Conservation (phyloP, 1,140 invertebrate genomes). For the Drosophila sp. region DNA sequence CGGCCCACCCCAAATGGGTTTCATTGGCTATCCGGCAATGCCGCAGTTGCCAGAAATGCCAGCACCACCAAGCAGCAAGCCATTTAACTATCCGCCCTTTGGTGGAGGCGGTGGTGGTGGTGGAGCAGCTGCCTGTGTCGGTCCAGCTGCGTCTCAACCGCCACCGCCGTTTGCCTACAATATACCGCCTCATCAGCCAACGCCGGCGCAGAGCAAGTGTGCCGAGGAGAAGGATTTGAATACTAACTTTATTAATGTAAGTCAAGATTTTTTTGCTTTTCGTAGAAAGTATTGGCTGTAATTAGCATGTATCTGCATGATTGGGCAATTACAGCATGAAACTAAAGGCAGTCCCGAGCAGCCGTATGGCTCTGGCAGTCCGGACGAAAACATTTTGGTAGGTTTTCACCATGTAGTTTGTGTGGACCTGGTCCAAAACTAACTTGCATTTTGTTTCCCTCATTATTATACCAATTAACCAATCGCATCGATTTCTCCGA, state of each 20-base stretch:
- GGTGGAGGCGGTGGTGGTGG: slow-evolving; percentile 55
- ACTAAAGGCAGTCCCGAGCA: slow-evolving; percentile 38
- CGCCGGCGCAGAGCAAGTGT: slow-evolving; percentile 77
- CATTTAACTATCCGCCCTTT: slow-evolving; percentile 81
- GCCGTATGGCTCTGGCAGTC: slow-evolving; percentile 84
- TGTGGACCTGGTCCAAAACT: slow-evolving; percentile 44
- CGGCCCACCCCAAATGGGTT: slow-evolving; percentile 89
- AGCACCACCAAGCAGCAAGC: slow-evolving; percentile 76
- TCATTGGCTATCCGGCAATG: slow-evolving; percentile 90
- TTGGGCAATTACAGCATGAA: slow-evolving; percentile 64
- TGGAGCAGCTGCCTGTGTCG: slow-evolving; percentile 37
- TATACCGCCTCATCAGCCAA: slow-evolving; percentile 87
- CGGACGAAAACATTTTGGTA: slow-evolving; percentile 86
- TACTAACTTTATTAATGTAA: slow-evolving; percentile 87
- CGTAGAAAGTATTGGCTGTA: not conserved
- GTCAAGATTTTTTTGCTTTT: slow-evolving; percentile 12
- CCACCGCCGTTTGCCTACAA: slow-evolving; percentile 89
- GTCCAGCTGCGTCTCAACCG: slow-evolving; percentile 69
- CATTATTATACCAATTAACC: slow-evolving; percentile 32
- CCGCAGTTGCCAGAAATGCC: slow-evolving; percentile 87
- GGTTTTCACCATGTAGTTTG: slow-evolving; percentile 53
- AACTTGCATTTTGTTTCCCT: slow-evolving; percentile 64
- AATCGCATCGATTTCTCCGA: slow-evolving; percentile 15
- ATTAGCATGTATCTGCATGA: slow-evolving; percentile 64
- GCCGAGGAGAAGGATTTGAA: slow-evolving; percentile 86